Percentiles rank a stretch among this genome's conserved stretches.
These are phyloP conservation scores for Pyrgilauda ruficollis DNA, from an alignment of 2,113 vertebrate genomes.

Conservation along the genomic window DNA sequence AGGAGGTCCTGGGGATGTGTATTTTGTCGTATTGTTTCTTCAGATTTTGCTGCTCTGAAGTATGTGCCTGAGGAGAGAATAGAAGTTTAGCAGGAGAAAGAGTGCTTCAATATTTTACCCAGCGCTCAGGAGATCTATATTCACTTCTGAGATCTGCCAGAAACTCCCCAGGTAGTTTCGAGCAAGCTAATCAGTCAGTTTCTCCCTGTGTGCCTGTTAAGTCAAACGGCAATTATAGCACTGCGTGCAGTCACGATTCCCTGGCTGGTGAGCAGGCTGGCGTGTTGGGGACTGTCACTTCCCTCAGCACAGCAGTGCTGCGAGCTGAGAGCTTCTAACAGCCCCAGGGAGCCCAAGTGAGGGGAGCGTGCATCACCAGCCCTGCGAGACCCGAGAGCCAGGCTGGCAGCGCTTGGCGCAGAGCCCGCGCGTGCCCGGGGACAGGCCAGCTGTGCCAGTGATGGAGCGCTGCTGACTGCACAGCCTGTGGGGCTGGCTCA, in stretches of 20 bases:
- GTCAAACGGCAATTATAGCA: neutral
- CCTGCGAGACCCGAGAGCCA: too few species aligned
- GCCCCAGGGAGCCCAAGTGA: neutral
- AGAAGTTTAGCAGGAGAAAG: neutral
- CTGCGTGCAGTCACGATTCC: neutral
- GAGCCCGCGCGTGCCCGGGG: accelerated
- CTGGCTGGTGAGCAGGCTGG: neutral
- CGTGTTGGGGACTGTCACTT: neutral
- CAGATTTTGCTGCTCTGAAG: neutral
- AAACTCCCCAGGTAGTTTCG: neutral
- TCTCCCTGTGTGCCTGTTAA: neutral
- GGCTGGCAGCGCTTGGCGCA: neutral
- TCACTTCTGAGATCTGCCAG: neutral
- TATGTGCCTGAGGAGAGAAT: neutral
- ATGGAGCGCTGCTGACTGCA: neutral
- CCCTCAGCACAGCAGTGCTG: neutral
- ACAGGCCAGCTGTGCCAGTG: neutral
- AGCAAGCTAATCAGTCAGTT: neutral
- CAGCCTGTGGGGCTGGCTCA: neutral
- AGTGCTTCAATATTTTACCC: neutral
- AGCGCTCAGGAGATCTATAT: neutral
- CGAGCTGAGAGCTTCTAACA: neutral
- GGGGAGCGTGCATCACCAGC: neutral
- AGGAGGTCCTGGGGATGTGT: neutral
- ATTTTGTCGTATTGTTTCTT: neutral